These are phyloP conservation scores for Nylanderia fulva DNA, from an alignment of 1,140 invertebrate genomes.

Conservation along the genomic window DNA sequence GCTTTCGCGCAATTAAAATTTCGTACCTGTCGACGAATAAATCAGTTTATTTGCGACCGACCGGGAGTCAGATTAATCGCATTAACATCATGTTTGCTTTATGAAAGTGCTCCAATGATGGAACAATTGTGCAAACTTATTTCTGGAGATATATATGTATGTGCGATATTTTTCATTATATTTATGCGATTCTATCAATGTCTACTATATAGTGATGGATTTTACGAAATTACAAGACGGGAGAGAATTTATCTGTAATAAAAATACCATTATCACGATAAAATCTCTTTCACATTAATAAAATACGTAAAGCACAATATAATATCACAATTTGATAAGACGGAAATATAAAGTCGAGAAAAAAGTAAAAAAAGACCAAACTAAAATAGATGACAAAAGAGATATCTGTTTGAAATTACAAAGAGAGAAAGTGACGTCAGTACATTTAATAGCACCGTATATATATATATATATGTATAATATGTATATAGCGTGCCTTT, in stretches of 20 bases:
- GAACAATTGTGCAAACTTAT: constrained; percentile 25
- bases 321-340: neutral
- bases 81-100: constrained; percentile 55
- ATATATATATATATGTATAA: constrained; percentile 5
- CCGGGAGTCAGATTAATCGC: constrained; percentile 40
- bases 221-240: neutral
- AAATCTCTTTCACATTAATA: constrained; percentile 32
- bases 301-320: constrained; percentile 26
- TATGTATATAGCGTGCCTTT: too few species aligned
- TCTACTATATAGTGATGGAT: neutral
- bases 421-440: constrained; percentile 75
- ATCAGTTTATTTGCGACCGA: constrained; percentile 63
- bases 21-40: constrained; percentile 43
- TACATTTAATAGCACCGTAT: constrained; percentile 55
- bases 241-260: constrained; percentile 50
- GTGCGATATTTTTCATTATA: neutral
- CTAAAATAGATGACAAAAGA: neutral
- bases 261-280: constrained; percentile 1
- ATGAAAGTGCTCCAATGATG: constrained; percentile 35
- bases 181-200: too few species aligned
- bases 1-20: constrained; percentile 71
- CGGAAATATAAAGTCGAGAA: constrained; percentile 23
- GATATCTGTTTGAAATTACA: constrained; percentile 74
- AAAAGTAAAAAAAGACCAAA: constrained; percentile 27
- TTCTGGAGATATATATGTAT: neutral